A percentile compares a stretch with the other conserved stretches of the same genome.
These are phyloP conservation scores for Pseudopipra pipra DNA, from an alignment of 2,113 vertebrate genomes.

Conservation along the genomic window DNA sequence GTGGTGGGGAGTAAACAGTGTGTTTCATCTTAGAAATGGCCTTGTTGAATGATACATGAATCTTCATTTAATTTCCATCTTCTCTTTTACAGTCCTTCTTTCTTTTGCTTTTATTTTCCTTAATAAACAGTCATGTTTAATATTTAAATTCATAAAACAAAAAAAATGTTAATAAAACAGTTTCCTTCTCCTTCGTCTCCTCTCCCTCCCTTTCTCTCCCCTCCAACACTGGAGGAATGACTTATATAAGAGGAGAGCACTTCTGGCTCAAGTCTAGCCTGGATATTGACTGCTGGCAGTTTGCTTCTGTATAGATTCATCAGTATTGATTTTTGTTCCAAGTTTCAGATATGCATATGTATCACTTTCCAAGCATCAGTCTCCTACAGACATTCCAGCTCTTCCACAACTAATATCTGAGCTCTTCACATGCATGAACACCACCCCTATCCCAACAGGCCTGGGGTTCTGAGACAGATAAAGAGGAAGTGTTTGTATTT, in stretches of 20 bases:
- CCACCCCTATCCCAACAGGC: neutral
- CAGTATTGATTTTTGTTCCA: neutral
- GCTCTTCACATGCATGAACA: neutral
- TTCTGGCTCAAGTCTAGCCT: neutral
- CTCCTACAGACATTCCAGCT: neutral
- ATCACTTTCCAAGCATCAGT: neutral
- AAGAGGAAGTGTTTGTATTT: neutral
- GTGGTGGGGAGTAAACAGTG: neutral
- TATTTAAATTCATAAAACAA: neutral
- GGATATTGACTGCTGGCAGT: neutral
- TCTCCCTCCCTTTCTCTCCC: neutral
- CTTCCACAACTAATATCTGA: neutral
- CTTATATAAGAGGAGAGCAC: neutral
- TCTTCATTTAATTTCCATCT: neutral
- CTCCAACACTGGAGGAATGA: neutral
- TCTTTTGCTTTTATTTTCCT: neutral
- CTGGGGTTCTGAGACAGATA: neutral
- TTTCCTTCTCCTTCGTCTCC: neutral
- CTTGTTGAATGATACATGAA: neutral
- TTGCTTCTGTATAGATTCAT: neutral
- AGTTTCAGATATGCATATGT: neutral
- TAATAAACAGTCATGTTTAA: neutral
- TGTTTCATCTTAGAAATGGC: neutral
- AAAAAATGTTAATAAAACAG: neutral
- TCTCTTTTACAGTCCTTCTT: neutral